Evolutionary conservation across 2,888 invertebrate genomes (phyloP), one percentile per base, ranked within the genome.

Genomic region (Augochlorella aurata): DNA sequence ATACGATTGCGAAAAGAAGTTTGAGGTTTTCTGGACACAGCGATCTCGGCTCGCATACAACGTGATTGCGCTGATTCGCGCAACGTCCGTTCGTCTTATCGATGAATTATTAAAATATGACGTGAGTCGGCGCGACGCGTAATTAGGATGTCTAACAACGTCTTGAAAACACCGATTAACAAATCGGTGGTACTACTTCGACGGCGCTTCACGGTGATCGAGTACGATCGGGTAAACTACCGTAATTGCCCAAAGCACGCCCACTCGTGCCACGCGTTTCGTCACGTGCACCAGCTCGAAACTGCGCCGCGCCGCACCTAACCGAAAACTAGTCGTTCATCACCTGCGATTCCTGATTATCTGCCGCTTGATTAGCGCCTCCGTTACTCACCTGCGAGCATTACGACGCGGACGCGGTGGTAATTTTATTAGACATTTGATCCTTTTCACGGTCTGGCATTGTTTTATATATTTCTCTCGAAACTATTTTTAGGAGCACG

Each of bases 1-100:
- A 47, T 69, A 80, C 81, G 80, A 71, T 83, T 79, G 76, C 77
- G 49, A 83, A 65, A 79, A 83, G 81, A 83, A 87, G 77, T 87
- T 87, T 66, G 74, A 77, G 77, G 76, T 79, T 87, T 67, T 75
- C 66, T 70, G 63, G 70, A 67, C 52, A 21, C 70, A 38, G 38
- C 16, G 68, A 68, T 69, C 73, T 50, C 47, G 16, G 61, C 29
- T 61, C 50, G 38, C 8, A 45, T 58, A 10, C 65, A 45, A 38
- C 50, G 66, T 21, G 75, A 70, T 81, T 76, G 72, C 76, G 68
- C 38, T 65, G 18, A 21, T 65, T 76, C 49, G 82, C 58, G 82
- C 82, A 72, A 82, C 65, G 44, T 29, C 47, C 52, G 67, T 66
- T 74, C 29, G 38, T 52, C 61, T 74, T 81, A 80, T 79, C 81